Conservation (phyloP, 2,888 invertebrate genomes). For the Barypeithes pellucidus region DNA sequence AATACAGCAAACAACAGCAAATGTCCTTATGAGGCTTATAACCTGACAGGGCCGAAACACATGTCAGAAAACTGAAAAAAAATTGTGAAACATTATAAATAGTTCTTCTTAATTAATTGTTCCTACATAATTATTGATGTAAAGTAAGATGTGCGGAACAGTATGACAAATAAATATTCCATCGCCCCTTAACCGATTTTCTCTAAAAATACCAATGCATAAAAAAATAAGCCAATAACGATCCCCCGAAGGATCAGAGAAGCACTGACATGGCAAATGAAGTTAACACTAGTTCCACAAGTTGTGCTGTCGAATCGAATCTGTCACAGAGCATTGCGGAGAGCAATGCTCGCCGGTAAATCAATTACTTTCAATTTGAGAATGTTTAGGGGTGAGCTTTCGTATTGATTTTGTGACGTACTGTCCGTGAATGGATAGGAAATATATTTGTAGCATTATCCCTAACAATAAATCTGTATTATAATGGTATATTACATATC, state of each 20-base stretch:
- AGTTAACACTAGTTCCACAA: conserved; percentile 29
- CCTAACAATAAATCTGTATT: too few species aligned
- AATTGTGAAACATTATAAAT: too few species aligned
- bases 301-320: conserved; percentile 59
- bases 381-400: conserved; percentile 42
- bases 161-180: too few species aligned
- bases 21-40: too few species aligned
- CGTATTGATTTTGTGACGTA: conserved; percentile 10
- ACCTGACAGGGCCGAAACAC: too few species aligned
- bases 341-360: conserved; percentile 59
- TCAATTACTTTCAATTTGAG: conserved; percentile 64
- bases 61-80: too few species aligned
- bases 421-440: background rate
- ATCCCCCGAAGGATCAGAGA: conserved; percentile 10
- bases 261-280: conserved; percentile 27
- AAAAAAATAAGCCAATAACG: background rate
- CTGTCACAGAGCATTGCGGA: conserved; percentile 60
- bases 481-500: too few species aligned
- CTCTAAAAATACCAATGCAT: conserved; percentile 57
- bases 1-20: too few species aligned
- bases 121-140: too few species aligned
- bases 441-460: too few species aligned
- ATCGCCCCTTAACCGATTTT: background rate
- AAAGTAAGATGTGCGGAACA: too few species aligned
- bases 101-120: too few species aligned